Evolutionary conservation across 2,113 vertebrate species (phyloP).

Genomic region (Amphilophus citrinellus): DNA sequence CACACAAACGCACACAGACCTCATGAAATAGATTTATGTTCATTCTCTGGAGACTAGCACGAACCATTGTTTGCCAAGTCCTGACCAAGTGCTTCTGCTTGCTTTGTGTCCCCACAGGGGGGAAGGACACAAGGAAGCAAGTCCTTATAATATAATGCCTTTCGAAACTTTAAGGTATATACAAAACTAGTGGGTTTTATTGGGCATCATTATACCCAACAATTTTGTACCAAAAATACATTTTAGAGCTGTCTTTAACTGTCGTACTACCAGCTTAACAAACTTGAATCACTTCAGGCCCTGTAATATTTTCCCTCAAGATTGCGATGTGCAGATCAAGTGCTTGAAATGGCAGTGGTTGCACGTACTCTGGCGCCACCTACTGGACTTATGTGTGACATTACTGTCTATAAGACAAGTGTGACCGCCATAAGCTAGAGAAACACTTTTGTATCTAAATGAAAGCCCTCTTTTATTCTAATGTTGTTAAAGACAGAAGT

Average conservation of each 20-base stretch:
- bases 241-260: not conserved
- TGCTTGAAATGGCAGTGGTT: not conserved
- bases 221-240: not conserved
- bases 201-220: not conserved
- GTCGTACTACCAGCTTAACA: not conserved
- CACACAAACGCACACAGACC: not conserved
- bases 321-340: not conserved
- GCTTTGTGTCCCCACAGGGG: not conserved
- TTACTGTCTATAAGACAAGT: not conserved
- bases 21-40: not conserved
- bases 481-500: not conserved
- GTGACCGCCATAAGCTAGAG: not conserved
- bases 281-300: not conserved
- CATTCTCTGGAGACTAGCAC: not conserved
- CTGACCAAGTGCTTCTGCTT: too few species aligned
- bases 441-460: not conserved
- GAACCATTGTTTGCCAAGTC: not conserved
- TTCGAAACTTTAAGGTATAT: not conserved
- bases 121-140: not conserved
- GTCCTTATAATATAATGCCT: not conserved
- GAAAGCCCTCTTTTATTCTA: not conserved
- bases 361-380: constrained; percentile 25
- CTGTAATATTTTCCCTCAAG: not conserved
- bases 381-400: constrained; percentile 21
- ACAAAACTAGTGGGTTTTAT: not conserved